Base-by-base conservation (phyloP, 2,888 invertebrate genomes). In the Oscheius onirici region DNA sequence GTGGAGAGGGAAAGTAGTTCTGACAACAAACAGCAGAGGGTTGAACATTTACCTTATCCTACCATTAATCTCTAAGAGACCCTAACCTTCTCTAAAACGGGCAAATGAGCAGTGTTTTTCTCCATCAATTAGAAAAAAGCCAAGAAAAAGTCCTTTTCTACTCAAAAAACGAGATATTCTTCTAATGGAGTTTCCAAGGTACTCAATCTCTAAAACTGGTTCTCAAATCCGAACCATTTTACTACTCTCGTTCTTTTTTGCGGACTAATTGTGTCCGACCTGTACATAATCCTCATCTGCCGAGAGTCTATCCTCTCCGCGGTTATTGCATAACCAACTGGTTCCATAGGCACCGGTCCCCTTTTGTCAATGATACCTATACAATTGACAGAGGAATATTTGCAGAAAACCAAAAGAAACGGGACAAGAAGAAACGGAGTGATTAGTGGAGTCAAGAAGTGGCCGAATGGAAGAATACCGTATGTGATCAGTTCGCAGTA, bases 381-480 rank as follows among this genome's bases (percentile, higher is more conserved):
- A 20, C n/a, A 15, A 5, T 20, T 46, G 46, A 20, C 43, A 15
- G 40, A 5, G 58, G 41, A 41, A 41, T 41, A 43, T 40, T 54
- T 58, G 26, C 26, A 63, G 71, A 66, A 54, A 49, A 71, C 66
- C 26, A 57, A 60, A 51, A 26, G 54, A 20, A 6, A 69, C 15
- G 81, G 77, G 40, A 69, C 80, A 3, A 73, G 84, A 8, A 60
- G 84, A 26, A 86, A 86, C 54, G 86, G 86, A 44, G 86, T 86
- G 8, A 81, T 83, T 13, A 80, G 76, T 44, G 78, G 80, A 17
- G 76, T 84, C 22, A 79, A 84, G 34, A 88, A 86, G 72, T 88
- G 88, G 88, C 85, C 86, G 22, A 81, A 78, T 54, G 88, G 86
- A 0, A 69, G 83, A 28, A 87, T 88, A 60, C 88, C 88, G 0